Percentiles rank a stretch among this genome's conserved stretches.
Conservation (phyloP, 2,113 vertebrate species). For the Nesospiza acunhae region DNA sequence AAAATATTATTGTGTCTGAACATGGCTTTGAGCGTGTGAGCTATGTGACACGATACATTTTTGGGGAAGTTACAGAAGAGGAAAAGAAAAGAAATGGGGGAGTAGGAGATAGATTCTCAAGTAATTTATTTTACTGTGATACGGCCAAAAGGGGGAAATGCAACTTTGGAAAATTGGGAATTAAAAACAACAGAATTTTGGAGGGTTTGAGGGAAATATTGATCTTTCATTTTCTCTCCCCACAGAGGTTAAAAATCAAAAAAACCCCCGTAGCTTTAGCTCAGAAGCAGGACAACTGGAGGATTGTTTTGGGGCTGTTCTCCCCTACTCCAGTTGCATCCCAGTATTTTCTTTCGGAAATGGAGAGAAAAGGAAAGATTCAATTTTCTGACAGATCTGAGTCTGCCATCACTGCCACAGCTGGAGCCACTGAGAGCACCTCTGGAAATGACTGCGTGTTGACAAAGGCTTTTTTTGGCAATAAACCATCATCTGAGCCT, state of each 20-base stretch:
- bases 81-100: background rate
- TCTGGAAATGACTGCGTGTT: background rate
- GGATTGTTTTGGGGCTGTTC: background rate
- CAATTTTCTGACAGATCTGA: background rate
- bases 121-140: background rate
- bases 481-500: background rate
- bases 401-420: background rate
- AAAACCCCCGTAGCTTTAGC: background rate
- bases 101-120: background rate
- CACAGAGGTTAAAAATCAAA: background rate
- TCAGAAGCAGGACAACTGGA: background rate
- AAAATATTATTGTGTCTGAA: constrained; percentile 4
- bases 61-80: background rate
- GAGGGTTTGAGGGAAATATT: background rate
- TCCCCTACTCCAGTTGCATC: no score
- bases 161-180: background rate
- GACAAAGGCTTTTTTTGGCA: constrained; percentile 28
- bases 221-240: background rate
- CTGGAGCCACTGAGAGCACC: background rate
- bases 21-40: background rate
- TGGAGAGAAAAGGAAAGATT: background rate
- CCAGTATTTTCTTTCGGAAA: background rate
- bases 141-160: background rate
- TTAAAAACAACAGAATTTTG: background rate
- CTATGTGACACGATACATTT: background rate